phyloP scores from a whole-genome alignment of 2,113 vertebrate genomes.

The Xyliphius kryptos region DNA sequence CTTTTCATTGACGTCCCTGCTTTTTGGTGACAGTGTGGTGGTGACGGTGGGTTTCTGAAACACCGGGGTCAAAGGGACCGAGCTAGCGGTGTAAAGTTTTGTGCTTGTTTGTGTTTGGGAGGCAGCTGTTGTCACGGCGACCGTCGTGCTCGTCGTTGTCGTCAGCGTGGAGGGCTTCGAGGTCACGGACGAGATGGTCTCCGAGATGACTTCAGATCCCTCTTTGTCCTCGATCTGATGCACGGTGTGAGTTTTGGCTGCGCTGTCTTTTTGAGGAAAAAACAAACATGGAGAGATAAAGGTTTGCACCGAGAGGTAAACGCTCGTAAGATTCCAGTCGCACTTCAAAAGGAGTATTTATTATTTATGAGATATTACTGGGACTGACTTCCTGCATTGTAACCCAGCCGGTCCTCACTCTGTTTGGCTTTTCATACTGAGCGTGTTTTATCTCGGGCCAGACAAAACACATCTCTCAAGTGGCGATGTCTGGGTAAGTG shows the following conservation, averaged over 20 bases:
- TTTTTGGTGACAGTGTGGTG: constrained; percentile 48
- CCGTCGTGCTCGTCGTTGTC: constrained; percentile 23
- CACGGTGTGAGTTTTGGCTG: too few relatives aligned
- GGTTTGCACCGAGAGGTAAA: too few relatives aligned
- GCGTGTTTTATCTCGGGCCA: constrained; percentile 35
- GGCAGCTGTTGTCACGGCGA: constrained; percentile 34
- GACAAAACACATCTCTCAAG: constrained; percentile 35
- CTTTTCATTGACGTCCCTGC: too few relatives aligned
- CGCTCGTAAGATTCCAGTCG: constrained; percentile 9
- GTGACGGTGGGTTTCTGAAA: constrained; percentile 52
- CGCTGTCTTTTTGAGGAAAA: too few relatives aligned
- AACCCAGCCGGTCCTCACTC: constrained; percentile 34
- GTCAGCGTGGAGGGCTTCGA: background rate
- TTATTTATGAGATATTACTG: constrained; percentile 38
- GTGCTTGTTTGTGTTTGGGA: constrained; percentile 35
- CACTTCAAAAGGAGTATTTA: constrained; percentile 44
- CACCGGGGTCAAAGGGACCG: constrained; percentile 40
- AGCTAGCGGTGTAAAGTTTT: constrained; percentile 9
- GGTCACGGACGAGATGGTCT: too few relatives aligned
- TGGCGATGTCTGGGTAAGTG: constrained; percentile 20
- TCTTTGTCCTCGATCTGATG: too few relatives aligned
- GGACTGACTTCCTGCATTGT: constrained; percentile 37
- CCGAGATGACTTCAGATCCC: too few relatives aligned
- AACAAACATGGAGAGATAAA: too few relatives aligned
- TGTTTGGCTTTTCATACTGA: constrained; percentile 34